Conservation (phyloP, 2,888 invertebrate genomes). For the Drosophila subquinaria region DNA sequence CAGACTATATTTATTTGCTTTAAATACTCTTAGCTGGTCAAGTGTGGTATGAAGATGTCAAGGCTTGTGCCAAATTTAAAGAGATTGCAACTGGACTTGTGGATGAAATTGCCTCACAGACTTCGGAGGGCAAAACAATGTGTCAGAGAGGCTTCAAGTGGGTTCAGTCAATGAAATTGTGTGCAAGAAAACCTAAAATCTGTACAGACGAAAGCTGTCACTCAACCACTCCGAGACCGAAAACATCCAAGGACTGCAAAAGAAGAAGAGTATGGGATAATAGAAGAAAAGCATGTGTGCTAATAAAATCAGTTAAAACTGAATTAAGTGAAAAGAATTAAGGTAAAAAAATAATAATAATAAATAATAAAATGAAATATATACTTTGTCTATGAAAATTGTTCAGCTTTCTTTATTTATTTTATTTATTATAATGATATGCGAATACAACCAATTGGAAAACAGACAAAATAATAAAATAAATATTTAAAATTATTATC, state of each 20-base stretch:
- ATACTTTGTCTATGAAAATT: no score
- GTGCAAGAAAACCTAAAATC: background rate
- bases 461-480: background rate
- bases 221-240: no score
- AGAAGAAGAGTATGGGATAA: background rate
- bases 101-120: background rate
- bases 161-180: background rate
- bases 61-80: constrained; percentile 5
- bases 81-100: background rate
- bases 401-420: no score
- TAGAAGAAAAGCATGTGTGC: background rate
- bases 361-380: background rate
- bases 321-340: background rate
- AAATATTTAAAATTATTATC: no score
- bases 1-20: background rate
- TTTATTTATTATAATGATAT: no score
- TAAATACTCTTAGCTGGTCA: background rate
- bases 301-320: no score
- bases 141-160: constrained; percentile 7
- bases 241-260: background rate
- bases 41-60: background rate
- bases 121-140: background rate
- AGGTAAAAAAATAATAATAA: background rate
- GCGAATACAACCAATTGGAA: background rate
- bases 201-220: background rate